These are phyloP conservation scores for Typhlichthys subterraneus DNA, from an alignment of 2,797 vertebrate genomes.

Conservation along the genomic window DNA sequence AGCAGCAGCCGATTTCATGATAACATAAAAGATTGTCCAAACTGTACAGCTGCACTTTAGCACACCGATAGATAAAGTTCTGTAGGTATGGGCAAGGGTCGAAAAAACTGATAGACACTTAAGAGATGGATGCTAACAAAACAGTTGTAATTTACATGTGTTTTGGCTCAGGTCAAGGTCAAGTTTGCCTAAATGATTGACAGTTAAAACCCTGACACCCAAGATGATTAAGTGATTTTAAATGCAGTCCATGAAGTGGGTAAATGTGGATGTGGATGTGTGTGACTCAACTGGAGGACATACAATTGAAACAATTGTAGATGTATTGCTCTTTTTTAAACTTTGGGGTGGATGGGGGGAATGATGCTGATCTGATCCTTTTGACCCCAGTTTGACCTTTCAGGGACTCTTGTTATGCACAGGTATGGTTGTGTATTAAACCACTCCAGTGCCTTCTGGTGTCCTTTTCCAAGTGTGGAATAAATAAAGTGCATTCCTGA, in stretches of 20 bases:
- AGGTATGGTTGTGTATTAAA: conserved; percentile 63
- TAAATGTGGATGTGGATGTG: conserved; percentile 9
- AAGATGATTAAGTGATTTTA: conserved; percentile 15
- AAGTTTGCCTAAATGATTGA: conserved; percentile 17
- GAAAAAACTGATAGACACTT: conserved; percentile 36
- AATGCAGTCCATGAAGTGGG: conserved; percentile 20
- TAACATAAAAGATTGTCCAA: conserved; percentile 26
- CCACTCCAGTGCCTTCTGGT: conserved; percentile 80
- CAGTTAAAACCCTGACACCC: conserved; percentile 17
- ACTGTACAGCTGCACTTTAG: conserved; percentile 67
- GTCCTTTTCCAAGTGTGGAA: conserved; percentile 77
- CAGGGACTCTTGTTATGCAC: conserved; percentile 45
- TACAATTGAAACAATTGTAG: conserved; percentile 13
- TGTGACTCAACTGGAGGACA: conserved; percentile 16
- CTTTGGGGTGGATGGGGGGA: conserved; percentile 13
- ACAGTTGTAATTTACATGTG: conserved; percentile 23
- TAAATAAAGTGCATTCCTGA: conserved; percentile 85
- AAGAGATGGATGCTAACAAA: conserved; percentile 33
- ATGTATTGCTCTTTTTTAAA: conserved; percentile 25
- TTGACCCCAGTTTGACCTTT: conserved; percentile 55
- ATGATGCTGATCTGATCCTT: conserved; percentile 45
- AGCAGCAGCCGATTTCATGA: conserved; percentile 41
- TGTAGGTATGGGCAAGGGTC: conserved; percentile 35
- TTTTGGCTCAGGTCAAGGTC: conserved; percentile 40
- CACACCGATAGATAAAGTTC: conserved; percentile 41